phyloP scores from a whole-genome alignment of 1,140 invertebrate species.

The Propsilocerus akamusi region DNA sequence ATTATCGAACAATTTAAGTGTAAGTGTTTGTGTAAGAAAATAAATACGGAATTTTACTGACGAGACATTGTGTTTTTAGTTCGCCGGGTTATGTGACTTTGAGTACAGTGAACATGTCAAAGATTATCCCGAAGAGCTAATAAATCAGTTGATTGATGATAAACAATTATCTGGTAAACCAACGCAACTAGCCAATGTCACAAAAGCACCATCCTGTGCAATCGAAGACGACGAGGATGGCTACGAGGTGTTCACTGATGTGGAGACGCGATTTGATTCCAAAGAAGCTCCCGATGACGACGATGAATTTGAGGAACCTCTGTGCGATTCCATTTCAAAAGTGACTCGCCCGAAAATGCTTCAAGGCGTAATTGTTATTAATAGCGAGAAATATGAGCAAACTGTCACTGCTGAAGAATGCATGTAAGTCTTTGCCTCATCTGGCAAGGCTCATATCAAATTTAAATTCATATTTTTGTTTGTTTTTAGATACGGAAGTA shows the following conservation, averaged over 20 bases:
- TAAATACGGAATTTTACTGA: too few species aligned
- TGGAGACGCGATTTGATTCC: not conserved
- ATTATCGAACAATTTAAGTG: too few species aligned
- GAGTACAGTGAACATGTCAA: not conserved
- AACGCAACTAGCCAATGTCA: not conserved
- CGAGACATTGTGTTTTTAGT: too few species aligned
- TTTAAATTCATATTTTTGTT: not conserved
- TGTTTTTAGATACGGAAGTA: too few species aligned
- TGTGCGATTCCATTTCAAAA: not conserved
- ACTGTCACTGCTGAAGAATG: not conserved
- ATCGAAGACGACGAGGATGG: not conserved
- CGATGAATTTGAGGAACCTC: not conserved
- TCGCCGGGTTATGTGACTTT: not conserved
- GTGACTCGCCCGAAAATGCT: not conserved
- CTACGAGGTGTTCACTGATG: not conserved
- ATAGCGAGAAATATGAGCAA: not conserved
- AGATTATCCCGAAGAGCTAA: not conserved
- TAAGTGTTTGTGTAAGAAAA: too few species aligned
- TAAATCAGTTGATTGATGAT: not conserved
- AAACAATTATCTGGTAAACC: not conserved
- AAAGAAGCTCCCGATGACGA: not conserved
- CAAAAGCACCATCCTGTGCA: not conserved
- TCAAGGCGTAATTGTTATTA: not conserved
- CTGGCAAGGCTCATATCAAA: too few species aligned
- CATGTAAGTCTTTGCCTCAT: not conserved